Evolutionary conservation across 2,888 invertebrate species (phyloP).

Genomic region (Andrena hattorfiana): DNA sequence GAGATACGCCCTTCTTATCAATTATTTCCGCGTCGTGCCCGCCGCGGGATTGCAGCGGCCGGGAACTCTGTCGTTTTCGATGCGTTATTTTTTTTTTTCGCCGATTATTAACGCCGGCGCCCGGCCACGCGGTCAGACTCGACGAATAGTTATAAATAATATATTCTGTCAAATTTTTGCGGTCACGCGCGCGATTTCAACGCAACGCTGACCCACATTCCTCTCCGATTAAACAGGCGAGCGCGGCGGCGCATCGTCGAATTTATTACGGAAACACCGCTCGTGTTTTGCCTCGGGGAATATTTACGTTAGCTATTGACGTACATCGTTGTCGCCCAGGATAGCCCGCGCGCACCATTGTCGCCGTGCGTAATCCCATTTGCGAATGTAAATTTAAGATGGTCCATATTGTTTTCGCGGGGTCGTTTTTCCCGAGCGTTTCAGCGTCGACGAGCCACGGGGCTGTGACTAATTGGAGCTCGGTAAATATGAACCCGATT

Average conservation of each 20-base stretch:
- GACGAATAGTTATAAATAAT: slow-evolving; percentile 63
- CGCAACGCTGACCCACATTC: slow-evolving; percentile 47
- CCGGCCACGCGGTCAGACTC: slow-evolving; percentile 27
- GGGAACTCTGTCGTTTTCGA: not conserved
- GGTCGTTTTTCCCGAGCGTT: not conserved
- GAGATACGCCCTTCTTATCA: slow-evolving; percentile 19
- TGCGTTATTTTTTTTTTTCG: not conserved
- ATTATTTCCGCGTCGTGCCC: slow-evolving; percentile 21
- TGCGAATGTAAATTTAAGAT: slow-evolving; percentile 49
- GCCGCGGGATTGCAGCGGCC: not conserved
- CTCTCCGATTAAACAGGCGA: slow-evolving; percentile 40
- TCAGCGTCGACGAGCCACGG: not conserved
- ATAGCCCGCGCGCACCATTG: slow-evolving; percentile 14
- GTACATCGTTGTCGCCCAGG: slow-evolving; percentile 31
- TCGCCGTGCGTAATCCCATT: slow-evolving; percentile 24
- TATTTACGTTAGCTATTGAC: slow-evolving; percentile 49
- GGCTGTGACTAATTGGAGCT: slow-evolving; percentile 25
- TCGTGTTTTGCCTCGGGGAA: slow-evolving; percentile 41
- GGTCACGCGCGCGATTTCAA: not conserved
- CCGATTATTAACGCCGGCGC: slow-evolving; percentile 10
- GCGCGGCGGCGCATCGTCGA: slow-evolving; percentile 25
- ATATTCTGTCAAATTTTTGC: slow-evolving; percentile 48
- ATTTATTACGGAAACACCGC: slow-evolving; percentile 46
- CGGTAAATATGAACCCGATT: slow-evolving; percentile 46
- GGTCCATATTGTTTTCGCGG: slow-evolving; percentile 28